phyloP scores from a whole-genome alignment of 1,140 invertebrate genomes.

The Bombus impatiens region DNA sequence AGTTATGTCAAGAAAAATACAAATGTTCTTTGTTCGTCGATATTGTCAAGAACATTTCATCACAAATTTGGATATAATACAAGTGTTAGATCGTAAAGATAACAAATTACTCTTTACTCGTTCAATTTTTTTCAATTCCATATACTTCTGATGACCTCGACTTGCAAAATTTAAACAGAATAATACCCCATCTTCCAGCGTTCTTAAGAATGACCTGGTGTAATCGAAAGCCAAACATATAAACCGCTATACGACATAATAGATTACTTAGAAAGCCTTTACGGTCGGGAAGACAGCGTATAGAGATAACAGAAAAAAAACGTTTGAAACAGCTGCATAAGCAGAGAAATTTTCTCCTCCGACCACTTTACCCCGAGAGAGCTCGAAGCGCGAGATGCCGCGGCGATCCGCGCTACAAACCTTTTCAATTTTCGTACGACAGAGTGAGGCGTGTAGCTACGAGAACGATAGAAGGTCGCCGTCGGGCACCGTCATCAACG shows the following conservation, averaged over 20 bases:
- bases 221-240: slow-evolving; percentile 20
- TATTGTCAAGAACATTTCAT: too few species aligned
- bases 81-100: too few species aligned
- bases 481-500: slow-evolving; percentile 33
- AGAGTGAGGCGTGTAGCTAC: slow-evolving; percentile 38
- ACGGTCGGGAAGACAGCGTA: slow-evolving; percentile 23
- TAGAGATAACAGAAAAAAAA: not conserved
- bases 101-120: not conserved
- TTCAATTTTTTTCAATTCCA: not conserved
- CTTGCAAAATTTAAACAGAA: not conserved
- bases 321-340: slow-evolving; percentile 8
- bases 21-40: too few species aligned
- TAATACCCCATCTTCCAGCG: not conserved
- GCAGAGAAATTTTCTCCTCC: slow-evolving; percentile 14
- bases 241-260: slow-evolving; percentile 11
- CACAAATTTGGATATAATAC: too few species aligned
- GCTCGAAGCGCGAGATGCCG: slow-evolving; percentile 30
- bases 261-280: slow-evolving; percentile 3
- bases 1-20: too few species aligned
- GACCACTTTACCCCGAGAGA: slow-evolving; percentile 22
- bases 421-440: slow-evolving; percentile 26
- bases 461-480: slow-evolving; percentile 37
- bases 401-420: slow-evolving; percentile 7
- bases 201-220: slow-evolving; percentile 11
- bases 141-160: not conserved